These are phyloP conservation scores for Alouatta palliata DNA, from an alignment of 2,113 vertebrate genomes.

Conservation along the genomic window DNA sequence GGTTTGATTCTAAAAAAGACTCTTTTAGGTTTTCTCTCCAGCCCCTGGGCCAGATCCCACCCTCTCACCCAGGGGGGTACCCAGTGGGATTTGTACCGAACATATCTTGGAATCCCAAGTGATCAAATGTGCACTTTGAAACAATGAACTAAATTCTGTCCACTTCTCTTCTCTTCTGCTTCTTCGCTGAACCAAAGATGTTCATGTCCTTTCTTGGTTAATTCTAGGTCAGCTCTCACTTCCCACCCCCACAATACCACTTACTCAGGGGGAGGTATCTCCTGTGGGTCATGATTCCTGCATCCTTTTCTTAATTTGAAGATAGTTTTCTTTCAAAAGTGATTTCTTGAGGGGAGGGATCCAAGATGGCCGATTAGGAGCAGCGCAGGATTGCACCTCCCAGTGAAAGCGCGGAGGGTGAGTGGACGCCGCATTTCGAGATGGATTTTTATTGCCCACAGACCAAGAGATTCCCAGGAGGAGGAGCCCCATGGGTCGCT, in stretches of 20 bases:
- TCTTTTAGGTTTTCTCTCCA: not conserved
- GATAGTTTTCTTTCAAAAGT: conserved; percentile 35
- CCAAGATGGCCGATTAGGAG: too few relatives aligned
- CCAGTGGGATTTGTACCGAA: not conserved
- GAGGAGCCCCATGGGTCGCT: too few relatives aligned
- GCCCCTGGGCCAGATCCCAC: too few relatives aligned
- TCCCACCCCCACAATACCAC: rapidly evolving
- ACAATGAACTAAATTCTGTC: not conserved
- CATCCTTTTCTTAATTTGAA: conserved; percentile 35
- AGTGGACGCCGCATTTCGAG: too few relatives aligned
- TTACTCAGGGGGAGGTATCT: not conserved
- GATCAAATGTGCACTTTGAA: not conserved
- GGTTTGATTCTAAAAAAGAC: not conserved
- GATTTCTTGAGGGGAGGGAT: conserved; percentile 3
- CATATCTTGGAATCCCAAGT: not conserved
- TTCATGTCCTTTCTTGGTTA: not conserved
- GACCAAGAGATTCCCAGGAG: too few relatives aligned
- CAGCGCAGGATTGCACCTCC: too few relatives aligned
- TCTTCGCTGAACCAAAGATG: not conserved
- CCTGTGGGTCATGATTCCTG: not conserved
- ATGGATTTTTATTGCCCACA: too few relatives aligned
- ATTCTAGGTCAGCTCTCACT: not conserved
- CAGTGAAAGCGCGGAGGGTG: too few relatives aligned
- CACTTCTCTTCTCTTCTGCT: not conserved
- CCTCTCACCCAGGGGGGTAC: too few relatives aligned